Evolutionary conservation across 2,888 invertebrate species (phyloP).

Genomic region (Calameuta filiformis): DNA sequence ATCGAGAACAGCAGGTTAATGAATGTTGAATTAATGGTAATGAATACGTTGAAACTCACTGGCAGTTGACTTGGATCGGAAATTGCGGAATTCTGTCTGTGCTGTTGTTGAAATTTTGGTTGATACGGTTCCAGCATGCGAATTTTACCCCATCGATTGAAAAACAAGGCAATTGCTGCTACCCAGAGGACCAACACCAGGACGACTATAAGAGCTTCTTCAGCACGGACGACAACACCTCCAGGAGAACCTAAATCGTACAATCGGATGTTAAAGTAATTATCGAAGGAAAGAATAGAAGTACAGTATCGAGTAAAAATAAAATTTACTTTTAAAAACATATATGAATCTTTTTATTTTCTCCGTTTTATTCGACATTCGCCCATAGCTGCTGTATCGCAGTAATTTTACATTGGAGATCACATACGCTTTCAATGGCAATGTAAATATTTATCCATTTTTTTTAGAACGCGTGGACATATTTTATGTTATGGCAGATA

Average conservation of each 20-base stretch:
- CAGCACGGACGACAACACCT: constrained; percentile 83
- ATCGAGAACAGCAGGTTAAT: background rate
- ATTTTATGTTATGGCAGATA: background rate
- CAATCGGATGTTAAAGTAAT: background rate
- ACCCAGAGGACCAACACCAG: constrained; percentile 87
- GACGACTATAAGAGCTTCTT: constrained; percentile 86
- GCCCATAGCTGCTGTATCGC: background rate
- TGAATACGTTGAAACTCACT: constrained; percentile 34
- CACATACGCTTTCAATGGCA: background rate
- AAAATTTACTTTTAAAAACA: background rate
- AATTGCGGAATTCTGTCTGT: constrained; percentile 70
- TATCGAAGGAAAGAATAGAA: too few relatives aligned
- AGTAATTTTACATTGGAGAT: background rate
- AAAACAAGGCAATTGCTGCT: constrained; percentile 87
- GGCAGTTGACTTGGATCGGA: constrained; percentile 49
- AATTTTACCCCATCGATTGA: constrained; percentile 94
- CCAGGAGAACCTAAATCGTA: constrained; percentile 41
- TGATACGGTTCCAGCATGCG: constrained; percentile 92
- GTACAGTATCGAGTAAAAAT: background rate
- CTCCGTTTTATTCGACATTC: background rate
- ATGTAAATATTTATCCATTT: background rate
- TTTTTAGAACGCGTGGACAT: background rate
- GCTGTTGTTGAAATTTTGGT: constrained; percentile 89
- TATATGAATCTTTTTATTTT: background rate
- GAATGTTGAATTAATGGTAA: too few relatives aligned